A percentile compares a stretch with the other conserved stretches of the same genome.
Conservation (phyloP, 1,140 invertebrate species). For the Zophobas morio region DNA sequence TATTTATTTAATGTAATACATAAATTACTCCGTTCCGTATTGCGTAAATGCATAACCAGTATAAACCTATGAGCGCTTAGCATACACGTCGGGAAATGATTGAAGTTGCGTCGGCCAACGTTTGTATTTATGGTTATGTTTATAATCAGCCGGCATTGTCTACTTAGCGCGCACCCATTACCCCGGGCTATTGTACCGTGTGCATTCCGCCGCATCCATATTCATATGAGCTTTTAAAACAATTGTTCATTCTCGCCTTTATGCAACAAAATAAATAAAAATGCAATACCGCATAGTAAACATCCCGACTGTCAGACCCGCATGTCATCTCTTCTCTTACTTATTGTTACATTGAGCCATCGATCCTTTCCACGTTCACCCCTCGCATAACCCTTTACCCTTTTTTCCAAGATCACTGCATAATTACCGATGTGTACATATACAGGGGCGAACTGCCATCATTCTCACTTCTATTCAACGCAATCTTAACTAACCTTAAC, state of each 20-base stretch:
- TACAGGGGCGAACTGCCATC: too few species aligned
- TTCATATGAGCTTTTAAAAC: slow-evolving; percentile 66
- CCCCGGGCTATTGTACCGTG: slow-evolving; percentile 61
- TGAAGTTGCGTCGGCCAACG: slow-evolving; percentile 61
- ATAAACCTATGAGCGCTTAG: slow-evolving; percentile 50
- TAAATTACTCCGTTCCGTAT: slow-evolving; percentile 59
- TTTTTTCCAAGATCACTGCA: slow-evolving; percentile 28
- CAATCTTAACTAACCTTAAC: too few species aligned
- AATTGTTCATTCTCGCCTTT: slow-evolving; percentile 63
- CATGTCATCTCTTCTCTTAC: slow-evolving; percentile 47
- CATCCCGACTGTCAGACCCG: slow-evolving; percentile 48
- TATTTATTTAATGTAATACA: slow-evolving; percentile 64
- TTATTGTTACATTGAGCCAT: slow-evolving; percentile 25
- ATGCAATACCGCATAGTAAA: slow-evolving; percentile 49
- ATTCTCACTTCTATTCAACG: too few species aligned
- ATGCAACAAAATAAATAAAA: slow-evolving; percentile 61
- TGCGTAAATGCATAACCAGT: slow-evolving; percentile 54
- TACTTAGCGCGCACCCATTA: slow-evolving; percentile 65
- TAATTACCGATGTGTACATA: not conserved
- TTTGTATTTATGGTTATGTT: slow-evolving; percentile 66
- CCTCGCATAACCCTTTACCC: not conserved
- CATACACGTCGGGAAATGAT: slow-evolving; percentile 63
- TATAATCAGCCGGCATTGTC: slow-evolving; percentile 66
- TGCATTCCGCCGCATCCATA: slow-evolving; percentile 65
- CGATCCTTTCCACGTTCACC: not conserved